Percentiles rank a stretch among this genome's conserved stretches.
phyloP scores from a whole-genome alignment of 2,797 vertebrate species.

The Amazonetta brasiliensis region DNA sequence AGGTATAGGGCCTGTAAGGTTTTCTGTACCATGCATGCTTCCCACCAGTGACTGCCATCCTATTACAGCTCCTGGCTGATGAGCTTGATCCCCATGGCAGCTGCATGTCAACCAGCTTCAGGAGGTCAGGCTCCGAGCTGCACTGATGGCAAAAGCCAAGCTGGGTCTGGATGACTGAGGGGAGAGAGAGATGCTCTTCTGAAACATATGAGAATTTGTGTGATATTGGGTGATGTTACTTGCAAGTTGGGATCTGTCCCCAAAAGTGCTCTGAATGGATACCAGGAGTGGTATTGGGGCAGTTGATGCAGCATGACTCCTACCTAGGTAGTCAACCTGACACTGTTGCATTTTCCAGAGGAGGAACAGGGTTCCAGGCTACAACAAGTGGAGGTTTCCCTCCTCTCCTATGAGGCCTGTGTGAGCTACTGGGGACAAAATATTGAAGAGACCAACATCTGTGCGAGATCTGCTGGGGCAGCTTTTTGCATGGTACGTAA shows the following conservation, averaged over 20 bases:
- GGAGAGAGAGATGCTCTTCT: not conserved
- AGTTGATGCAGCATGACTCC: not conserved
- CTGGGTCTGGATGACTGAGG: not conserved
- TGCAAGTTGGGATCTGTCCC: not conserved
- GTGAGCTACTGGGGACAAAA: not conserved
- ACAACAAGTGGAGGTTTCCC: not conserved
- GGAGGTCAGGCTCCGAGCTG: not conserved
- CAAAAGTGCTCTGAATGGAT: rapidly evolving
- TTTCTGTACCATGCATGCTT: not conserved
- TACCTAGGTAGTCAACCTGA: too few relatives aligned
- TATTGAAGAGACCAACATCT: not conserved
- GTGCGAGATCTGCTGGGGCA: not conserved
- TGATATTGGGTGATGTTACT: rapidly evolving
- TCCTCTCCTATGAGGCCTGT: not conserved
- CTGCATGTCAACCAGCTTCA: not conserved
- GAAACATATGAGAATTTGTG: not conserved
- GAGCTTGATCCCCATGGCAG: not conserved
- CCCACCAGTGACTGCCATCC: not conserved
- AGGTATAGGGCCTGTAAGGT: not conserved
- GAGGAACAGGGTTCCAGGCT: not conserved
- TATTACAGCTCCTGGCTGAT: not conserved
- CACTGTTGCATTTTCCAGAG: rapidly evolving
- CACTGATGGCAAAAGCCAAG: not conserved
- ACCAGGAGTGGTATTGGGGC: not conserved
- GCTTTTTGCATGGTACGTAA: not conserved